Evolutionary conservation across 2,113 vertebrate species (phyloP), one percentile per base, ranked within the genome.

Genomic region (Condylura cristata): DNA sequence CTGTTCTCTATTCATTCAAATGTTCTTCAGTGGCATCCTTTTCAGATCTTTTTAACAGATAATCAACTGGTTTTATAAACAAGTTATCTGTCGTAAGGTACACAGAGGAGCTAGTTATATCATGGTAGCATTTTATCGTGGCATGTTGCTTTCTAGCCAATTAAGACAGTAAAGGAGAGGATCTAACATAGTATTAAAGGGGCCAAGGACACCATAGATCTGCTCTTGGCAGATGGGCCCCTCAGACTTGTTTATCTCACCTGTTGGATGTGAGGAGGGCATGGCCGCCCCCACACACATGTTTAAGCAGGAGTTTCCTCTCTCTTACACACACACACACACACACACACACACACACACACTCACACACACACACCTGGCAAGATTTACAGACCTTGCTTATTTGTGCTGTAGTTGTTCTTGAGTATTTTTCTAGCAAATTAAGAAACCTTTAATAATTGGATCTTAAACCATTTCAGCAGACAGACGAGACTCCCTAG

Each of bases 11-110:
- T 12, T 58, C 16, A 72, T 87, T 37, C 61, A 89, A n/a, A 58
- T 84, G 71, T 51, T 44, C 34, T 58, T 1, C 17, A 41, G 18
- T 2, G 11, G n/a, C 26, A 2, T 76, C 46, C 61, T 39, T 87
- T 6, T 39, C 60, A 91, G 90, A 66, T 37, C 60, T 88, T 93
- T 89, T 85, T 88, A 75, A 48, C 11, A 74, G 44, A 93, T 60
- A 46, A 20, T 53, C 80, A 76, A n/a, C 44, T 65, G 30, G 91
- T 46, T 4, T 89, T 61, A 75, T 37, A 61, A 83, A 41, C 51
- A 63, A 91, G 51, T 56, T 90, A 14, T 53, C 68, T 87, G 70
- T 18, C 60, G 60, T 91, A 46, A 91, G 46, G 34, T 72, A 30
- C 28, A 72, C 46, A 78, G 46, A 81, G 79, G n/a, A 89, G 39